Percentiles rank a stretch among this genome's conserved stretches.
Conservation (phyloP, 2,113 vertebrate species). For the Leiothrix lutea region DNA sequence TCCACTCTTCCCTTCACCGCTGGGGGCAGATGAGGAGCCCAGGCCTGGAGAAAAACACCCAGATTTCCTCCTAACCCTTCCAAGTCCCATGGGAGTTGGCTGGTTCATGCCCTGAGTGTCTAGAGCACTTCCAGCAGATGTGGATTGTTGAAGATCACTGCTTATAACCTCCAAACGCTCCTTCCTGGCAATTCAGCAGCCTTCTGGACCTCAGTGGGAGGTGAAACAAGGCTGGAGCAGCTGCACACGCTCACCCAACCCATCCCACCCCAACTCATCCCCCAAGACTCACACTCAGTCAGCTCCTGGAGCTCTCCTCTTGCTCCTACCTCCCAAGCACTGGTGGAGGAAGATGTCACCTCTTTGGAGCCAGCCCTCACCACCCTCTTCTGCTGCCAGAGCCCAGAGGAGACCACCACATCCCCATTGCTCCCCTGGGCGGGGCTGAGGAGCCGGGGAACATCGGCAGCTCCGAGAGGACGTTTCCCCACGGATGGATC, state of each 20-base stretch:
- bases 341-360: not conserved
- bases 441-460: not conserved
- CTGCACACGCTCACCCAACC: accelerated
- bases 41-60: not conserved
- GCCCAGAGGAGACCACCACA: not conserved
- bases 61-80: not conserved
- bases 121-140: not conserved
- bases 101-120: not conserved
- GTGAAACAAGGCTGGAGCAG: not conserved
- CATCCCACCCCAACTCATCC: not conserved
- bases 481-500: not conserved
- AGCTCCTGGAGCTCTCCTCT: not conserved
- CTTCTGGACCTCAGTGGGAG: not conserved
- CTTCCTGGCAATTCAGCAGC: not conserved
- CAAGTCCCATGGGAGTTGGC: accelerated
- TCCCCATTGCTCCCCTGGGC: not conserved
- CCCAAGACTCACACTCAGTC: not conserved
- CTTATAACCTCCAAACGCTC: not conserved
- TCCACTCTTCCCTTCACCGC: accelerated
- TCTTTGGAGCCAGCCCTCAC: not conserved
- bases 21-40: not conserved
- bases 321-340: not conserved
- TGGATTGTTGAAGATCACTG: not conserved
- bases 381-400: accelerated
- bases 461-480: not conserved